These are phyloP conservation scores for Bombus terrestris DNA, from an alignment of 1,140 invertebrate species.

Conservation along the genomic window DNA sequence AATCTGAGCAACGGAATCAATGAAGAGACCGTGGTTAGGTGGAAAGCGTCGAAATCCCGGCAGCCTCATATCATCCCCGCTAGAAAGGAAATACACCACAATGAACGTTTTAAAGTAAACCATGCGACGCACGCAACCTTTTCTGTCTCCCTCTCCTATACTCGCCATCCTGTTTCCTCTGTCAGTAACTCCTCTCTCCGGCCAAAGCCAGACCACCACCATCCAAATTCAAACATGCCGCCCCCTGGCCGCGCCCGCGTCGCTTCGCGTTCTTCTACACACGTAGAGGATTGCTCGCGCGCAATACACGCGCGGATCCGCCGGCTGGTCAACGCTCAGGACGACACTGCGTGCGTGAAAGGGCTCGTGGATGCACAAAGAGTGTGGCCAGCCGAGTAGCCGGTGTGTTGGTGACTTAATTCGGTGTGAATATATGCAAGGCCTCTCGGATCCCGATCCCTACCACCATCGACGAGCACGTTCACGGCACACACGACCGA, in stretches of 20 bases:
- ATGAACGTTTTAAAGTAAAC: slow-evolving; percentile 57
- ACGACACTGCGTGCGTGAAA: slow-evolving; percentile 63
- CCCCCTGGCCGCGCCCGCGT: slow-evolving; percentile 22
- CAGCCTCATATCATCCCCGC: slow-evolving; percentile 13
- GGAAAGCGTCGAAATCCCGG: slow-evolving; percentile 33
- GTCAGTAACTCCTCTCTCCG: slow-evolving; percentile 12
- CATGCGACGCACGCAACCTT: slow-evolving; percentile 60
- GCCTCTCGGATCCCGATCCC: slow-evolving; percentile 52
- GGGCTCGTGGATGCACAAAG: slow-evolving; percentile 69
- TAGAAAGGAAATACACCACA: slow-evolving; percentile 47
- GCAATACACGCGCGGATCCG: slow-evolving; percentile 28
- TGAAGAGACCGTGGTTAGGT: neutral
- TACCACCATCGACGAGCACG: slow-evolving; percentile 56
- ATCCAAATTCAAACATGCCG: slow-evolving; percentile 69
- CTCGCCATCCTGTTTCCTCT: neutral
- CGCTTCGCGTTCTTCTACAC: slow-evolving; percentile 55
- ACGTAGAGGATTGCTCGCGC: slow-evolving; percentile 44
- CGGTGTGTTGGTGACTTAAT: slow-evolving; percentile 73
- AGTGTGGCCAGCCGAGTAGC: slow-evolving; percentile 59
- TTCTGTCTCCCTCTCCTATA: slow-evolving; percentile 5
- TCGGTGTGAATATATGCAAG: slow-evolving; percentile 75
- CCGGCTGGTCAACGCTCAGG: slow-evolving; percentile 37
- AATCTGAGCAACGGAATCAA: neutral
- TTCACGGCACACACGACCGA: slow-evolving; percentile 51
- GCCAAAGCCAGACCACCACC: slow-evolving; percentile 64